Percentiles rank a stretch among this genome's conserved stretches.
These are phyloP conservation scores for Aphelenchoides fujianensis DNA, from an alignment of 1,140 invertebrate genomes.

Conservation along the genomic window DNA sequence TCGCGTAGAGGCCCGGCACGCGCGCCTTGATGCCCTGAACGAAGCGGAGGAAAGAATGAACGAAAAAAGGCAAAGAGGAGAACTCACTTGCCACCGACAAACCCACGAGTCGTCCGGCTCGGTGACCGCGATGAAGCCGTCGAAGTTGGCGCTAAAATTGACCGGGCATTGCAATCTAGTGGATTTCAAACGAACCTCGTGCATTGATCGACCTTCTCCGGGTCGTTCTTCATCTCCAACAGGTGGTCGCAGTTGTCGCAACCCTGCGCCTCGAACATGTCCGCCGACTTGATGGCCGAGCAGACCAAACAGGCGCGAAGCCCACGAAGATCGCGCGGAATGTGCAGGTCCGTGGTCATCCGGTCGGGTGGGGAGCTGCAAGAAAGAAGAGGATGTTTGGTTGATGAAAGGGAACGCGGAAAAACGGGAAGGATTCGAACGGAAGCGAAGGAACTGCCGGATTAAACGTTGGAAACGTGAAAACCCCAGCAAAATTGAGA, in stretches of 20 bases:
- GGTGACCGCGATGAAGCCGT: slow-evolving; percentile 17
- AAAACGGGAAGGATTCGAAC: too few species aligned
- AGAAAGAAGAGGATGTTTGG: too few species aligned
- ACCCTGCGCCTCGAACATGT: slow-evolving; percentile 16
- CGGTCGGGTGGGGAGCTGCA: too few species aligned
- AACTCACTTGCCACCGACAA: slow-evolving; percentile 11
- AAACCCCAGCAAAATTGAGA: too few species aligned
- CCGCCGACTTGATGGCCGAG: slow-evolving; percentile 4
- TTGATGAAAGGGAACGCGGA: too few species aligned
- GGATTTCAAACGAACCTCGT: too few species aligned
- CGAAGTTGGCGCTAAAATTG: slow-evolving; percentile 20
- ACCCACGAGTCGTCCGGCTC: slow-evolving; percentile 19
- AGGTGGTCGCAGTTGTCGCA: slow-evolving; percentile 20
- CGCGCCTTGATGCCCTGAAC: slow-evolving; percentile 16
- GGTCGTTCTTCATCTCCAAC: not conserved
- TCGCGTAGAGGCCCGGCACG: slow-evolving; percentile 11
- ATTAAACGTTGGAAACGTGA: too few species aligned
- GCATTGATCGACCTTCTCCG: slow-evolving; percentile 15
- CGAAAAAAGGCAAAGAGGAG: too few species aligned
- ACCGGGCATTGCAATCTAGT: too few species aligned
- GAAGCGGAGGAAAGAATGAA: not conserved
- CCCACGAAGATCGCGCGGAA: slow-evolving; percentile 12
- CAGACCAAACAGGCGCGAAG: slow-evolving; percentile 14
- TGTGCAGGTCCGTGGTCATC: slow-evolving; percentile 11
- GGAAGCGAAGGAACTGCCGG: too few species aligned